Conservation (phyloP, 2,888 invertebrate genomes). For the Hypselothyrea guttata region DNA sequence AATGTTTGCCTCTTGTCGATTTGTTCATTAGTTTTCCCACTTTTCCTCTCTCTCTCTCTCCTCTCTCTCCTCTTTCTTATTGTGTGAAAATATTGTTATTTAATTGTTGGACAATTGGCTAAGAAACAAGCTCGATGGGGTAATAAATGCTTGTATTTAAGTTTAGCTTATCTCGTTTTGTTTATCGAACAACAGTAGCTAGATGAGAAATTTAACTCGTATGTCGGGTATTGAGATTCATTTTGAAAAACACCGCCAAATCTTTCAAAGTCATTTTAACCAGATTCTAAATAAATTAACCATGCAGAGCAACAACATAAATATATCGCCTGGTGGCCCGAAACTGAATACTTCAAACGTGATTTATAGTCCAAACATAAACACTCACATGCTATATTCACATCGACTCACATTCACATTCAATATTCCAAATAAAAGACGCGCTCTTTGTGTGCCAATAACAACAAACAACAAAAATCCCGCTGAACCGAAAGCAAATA, state of each 20-base stretch:
- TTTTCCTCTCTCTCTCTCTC: slow-evolving; percentile 3
- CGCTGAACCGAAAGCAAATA: slow-evolving; percentile 35
- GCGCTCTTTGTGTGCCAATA: slow-evolving; percentile 50
- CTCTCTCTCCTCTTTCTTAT: neutral
- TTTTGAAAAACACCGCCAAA: slow-evolving; percentile 50
- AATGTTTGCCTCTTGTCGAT: slow-evolving; percentile 51
- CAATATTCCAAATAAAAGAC: slow-evolving; percentile 31
- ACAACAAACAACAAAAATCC: too few relatives aligned
- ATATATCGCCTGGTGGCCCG: slow-evolving; percentile 31
- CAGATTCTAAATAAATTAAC: slow-evolving; percentile 46
- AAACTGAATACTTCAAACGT: slow-evolving; percentile 38
- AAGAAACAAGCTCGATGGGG: slow-evolving; percentile 7
- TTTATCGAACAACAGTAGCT: slow-evolving; percentile 44
- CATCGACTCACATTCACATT: slow-evolving; percentile 49
- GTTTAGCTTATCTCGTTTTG: slow-evolving; percentile 19
- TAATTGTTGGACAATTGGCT: slow-evolving; percentile 66
- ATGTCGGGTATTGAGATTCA: neutral
- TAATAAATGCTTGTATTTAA: slow-evolving; percentile 12
- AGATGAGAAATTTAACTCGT: slow-evolving; percentile 36
- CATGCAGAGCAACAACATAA: slow-evolving; percentile 38
- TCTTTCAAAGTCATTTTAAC: slow-evolving; percentile 50
- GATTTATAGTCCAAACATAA: slow-evolving; percentile 58
- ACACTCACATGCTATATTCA: slow-evolving; percentile 19
- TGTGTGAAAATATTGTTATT: slow-evolving; percentile 66
- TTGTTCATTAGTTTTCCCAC: slow-evolving; percentile 47